Conservation (phyloP, 1,140 invertebrate genomes). For the Gonatopus flavifemur region DNA sequence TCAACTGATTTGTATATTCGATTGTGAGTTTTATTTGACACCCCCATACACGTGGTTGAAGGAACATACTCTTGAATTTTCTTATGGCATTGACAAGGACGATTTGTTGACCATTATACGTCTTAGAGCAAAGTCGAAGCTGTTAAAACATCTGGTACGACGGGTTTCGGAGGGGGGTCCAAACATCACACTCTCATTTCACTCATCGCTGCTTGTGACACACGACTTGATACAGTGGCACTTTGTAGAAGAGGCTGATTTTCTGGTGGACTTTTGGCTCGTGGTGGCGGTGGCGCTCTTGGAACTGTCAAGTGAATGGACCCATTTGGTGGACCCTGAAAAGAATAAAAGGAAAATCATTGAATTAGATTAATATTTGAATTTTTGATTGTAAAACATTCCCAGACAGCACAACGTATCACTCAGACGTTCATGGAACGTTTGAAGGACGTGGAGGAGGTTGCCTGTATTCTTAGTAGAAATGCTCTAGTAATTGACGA, state of each 20-base stretch:
- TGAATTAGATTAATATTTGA: not conserved
- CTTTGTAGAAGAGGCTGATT: constrained; percentile 60
- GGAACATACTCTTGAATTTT: too few relatives aligned
- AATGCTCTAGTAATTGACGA: too few relatives aligned
- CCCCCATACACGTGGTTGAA: too few relatives aligned
- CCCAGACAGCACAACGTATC: too few relatives aligned
- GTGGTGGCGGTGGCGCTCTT: constrained; percentile 61
- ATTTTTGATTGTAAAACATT: too few relatives aligned
- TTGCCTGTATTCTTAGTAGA: too few relatives aligned
- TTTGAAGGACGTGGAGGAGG: too few relatives aligned
- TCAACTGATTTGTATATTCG: too few relatives aligned
- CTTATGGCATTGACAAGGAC: too few relatives aligned
- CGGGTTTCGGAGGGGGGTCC: constrained; percentile 54
- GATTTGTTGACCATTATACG: too few relatives aligned
- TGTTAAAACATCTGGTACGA: constrained; percentile 52
- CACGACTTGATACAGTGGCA: constrained; percentile 54
- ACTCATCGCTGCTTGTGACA: constrained; percentile 75
- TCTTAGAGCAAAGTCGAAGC: constrained; percentile 53
- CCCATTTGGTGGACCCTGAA: constrained; percentile 61
- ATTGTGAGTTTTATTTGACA: too few relatives aligned
- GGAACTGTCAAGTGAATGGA: constrained; percentile 62
- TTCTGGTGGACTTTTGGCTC: constrained; percentile 62
- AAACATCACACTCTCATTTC: constrained; percentile 84
- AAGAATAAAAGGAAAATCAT: not conserved
- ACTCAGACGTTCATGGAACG: too few relatives aligned